Conservation (phyloP, 2,113 vertebrate species). For the Hiodon alosoides region DNA sequence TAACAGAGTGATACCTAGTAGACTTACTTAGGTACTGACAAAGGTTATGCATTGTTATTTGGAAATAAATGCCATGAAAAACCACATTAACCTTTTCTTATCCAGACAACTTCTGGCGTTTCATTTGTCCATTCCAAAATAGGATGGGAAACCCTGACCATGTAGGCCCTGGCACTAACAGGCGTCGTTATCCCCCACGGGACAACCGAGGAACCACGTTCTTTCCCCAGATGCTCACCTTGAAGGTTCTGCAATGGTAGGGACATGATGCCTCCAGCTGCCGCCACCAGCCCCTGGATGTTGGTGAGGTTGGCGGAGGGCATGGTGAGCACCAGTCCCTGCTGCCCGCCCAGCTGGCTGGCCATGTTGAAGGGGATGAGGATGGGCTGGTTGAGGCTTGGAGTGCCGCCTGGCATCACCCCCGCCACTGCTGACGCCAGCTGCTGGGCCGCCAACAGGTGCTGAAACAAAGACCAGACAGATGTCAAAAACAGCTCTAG, state of each 20-base stretch:
- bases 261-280: slow-evolving; percentile 94
- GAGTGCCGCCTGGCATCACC: slow-evolving; percentile 88
- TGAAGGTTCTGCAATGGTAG: slow-evolving; percentile 98
- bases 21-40: no score
- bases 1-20: no score
- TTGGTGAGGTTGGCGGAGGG: slow-evolving; percentile 73
- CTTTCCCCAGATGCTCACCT: slow-evolving; percentile 65
- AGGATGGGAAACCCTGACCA: no score
- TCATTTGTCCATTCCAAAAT: no score
- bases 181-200: background rate
- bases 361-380: slow-evolving; percentile 97
- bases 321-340: slow-evolving; percentile 92
- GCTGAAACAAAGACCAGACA: slow-evolving; percentile 59
- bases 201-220: background rate
- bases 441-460: slow-evolving; percentile 90
- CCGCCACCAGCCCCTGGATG: slow-evolving; percentile 96
- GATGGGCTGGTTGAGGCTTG: slow-evolving; percentile 90
- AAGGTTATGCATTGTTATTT: no score
- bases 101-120: no score
- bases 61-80: no score
- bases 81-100: no score
- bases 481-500: background rate
- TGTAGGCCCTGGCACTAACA: background rate
- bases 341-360: slow-evolving; percentile 89
- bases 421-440: slow-evolving; percentile 86